Evolutionary conservation across 2,888 invertebrate genomes (phyloP), one percentile per base, ranked within the genome.

Genomic region (Spodoptera exigua): DNA sequence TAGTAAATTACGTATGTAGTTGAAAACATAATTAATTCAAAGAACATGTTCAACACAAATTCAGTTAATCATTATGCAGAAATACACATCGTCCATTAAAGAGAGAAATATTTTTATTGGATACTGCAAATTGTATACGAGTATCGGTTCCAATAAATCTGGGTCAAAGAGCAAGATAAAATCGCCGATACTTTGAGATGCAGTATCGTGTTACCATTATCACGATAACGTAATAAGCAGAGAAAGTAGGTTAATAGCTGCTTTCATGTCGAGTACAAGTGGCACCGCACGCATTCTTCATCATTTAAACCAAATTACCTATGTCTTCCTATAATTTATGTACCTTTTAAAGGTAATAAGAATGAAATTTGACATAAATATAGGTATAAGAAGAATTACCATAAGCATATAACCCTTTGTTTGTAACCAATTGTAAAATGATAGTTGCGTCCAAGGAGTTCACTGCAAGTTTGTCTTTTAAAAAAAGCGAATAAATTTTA

Each of bases 81-180:
- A 57, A 43, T 58, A 43, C 43, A n/a, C 39, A 32, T 27, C 27
- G 2, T 40, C 32, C 21, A 48, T 54, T 36, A 69, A 62, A 63
- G 47, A 37, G 37, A 18, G 11, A 21, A 48, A 56, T 27, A 40
- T 65, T 65, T 51, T 27, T 34, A 41, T 47, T 47, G 41, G 37
- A 39, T 17, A 37, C 36, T 39, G 51, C 47, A 60, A 60, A 44
- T 51, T 52, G 40, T 55, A 27, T 27, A 49, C 36, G 41, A 52
- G 40, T 55, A 49, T 61, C 73, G 37, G 41, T 34, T 46, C 16
- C 46, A 73, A 57, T 61, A 61, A 73, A 84, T 82, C 74, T 81
- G 67, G 83, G 82, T 81, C 83, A 80, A 79, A 76, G 71, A 75
- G 59, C 48, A 74, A 80, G 85, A 85, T 85, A 85, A 80, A 77